Percentiles rank a stretch among this genome's conserved stretches.
Evolutionary conservation across 2,888 invertebrate genomes (phyloP).

Genomic region (Endotricha flammealis): DNA sequence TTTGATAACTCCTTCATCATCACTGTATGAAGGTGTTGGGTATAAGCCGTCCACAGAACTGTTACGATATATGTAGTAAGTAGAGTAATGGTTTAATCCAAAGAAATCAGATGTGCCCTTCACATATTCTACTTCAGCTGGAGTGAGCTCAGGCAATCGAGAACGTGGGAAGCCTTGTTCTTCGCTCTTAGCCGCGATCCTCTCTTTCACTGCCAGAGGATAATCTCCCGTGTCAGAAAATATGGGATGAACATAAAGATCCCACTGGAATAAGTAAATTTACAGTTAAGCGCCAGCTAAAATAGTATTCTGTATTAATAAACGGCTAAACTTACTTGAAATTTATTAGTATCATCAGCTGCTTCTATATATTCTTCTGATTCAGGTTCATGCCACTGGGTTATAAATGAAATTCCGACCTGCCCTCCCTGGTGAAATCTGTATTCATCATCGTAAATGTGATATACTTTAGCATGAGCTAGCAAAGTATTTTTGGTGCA

Average conservation of each 20-base stretch:
- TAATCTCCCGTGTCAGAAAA: conserved; percentile 64
- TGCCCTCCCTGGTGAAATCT: conserved; percentile 31
- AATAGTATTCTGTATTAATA: no score
- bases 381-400: conserved; percentile 43
- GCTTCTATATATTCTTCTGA: conserved; percentile 28
- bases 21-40: conserved; percentile 28
- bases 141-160: conserved; percentile 37
- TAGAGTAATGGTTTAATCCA: conserved; percentile 82
- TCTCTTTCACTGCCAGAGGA: conserved; percentile 55
- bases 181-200: conserved; percentile 46
- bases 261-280: conserved; percentile 57
- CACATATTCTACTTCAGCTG: conserved; percentile 36
- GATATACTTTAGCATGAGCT: conserved; percentile 73
- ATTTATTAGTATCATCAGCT: conserved; percentile 10
- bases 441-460: conserved; percentile 48
- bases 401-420: conserved; percentile 22
- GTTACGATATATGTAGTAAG: conserved; percentile 36
- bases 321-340: conserved; percentile 10
- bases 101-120: conserved; percentile 48
- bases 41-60: conserved; percentile 23
- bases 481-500: conserved; percentile 61
- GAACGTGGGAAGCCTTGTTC: conserved; percentile 37
- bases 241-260: conserved; percentile 62
- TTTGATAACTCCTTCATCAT: conserved; percentile 21
- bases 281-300: no score